Percentiles rank a stretch among this genome's conserved stretches.
Evolutionary conservation across 2,888 invertebrate genomes (phyloP).

Genomic region (Leptinotarsa tumamoca): DNA sequence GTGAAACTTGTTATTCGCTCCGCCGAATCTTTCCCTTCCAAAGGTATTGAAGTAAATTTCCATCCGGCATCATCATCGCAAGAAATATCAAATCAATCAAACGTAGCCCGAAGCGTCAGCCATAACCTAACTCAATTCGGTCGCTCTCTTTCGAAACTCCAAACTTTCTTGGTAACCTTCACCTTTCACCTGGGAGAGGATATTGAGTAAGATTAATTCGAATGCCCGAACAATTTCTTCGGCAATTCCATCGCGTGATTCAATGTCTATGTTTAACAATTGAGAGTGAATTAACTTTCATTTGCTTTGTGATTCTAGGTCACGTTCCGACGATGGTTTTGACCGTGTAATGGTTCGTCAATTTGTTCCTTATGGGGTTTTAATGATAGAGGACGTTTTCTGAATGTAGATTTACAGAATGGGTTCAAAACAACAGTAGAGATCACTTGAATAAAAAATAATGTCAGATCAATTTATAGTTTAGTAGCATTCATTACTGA

Average conservation of each 20-base stretch:
- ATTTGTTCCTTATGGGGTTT: conserved; percentile 8
- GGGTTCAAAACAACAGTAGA: no score
- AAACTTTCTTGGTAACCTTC: conserved; percentile 43
- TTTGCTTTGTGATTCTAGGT: conserved; percentile 18
- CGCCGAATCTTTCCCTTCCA: background rate
- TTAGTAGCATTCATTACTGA: no score
- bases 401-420: no score
- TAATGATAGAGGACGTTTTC: background rate
- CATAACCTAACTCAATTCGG: conserved; percentile 35
- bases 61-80: background rate
- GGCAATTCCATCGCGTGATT: conserved; percentile 25
- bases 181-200: conserved; percentile 36
- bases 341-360: conserved; percentile 13
- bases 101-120: conserved; percentile 21
- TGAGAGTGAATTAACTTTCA: conserved; percentile 23
- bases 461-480: no score
- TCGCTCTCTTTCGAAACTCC: conserved; percentile 29
- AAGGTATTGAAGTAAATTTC: background rate
- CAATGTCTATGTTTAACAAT: conserved; percentile 22
- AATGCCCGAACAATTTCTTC: background rate
- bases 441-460: no score
- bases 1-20: conserved; percentile 11
- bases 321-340: conserved; percentile 3
- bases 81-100: conserved; percentile 11
- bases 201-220: conserved; percentile 34